phyloP scores from a whole-genome alignment of 2,797 vertebrate species.

The Zenarchopterus dispar region DNA sequence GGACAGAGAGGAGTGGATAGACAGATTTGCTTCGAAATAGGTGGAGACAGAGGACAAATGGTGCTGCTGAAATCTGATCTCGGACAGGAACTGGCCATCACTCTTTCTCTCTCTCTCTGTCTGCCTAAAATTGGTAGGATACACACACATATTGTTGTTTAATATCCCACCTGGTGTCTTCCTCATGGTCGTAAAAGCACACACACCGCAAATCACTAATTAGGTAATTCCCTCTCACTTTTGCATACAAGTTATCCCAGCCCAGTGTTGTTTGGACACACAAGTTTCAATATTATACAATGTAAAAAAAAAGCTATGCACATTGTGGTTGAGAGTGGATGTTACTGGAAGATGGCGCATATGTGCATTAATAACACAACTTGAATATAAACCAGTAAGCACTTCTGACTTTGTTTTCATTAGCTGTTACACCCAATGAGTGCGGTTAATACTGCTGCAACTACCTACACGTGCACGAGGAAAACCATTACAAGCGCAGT shows the following conservation, averaged over 20 bases:
- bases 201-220: conserved; percentile 2
- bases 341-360: too few species aligned
- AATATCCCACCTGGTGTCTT: conserved; percentile 54
- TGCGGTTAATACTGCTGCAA: too few species aligned
- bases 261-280: not conserved
- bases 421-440: too few species aligned
- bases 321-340: not conserved
- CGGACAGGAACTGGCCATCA: conserved; percentile 28
- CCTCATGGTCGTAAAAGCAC: conserved; percentile 27
- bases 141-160: conserved; percentile 33
- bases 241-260: not conserved
- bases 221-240: not conserved
- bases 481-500: too few species aligned
- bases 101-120: conserved; percentile 1
- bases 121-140: conserved; percentile 33
- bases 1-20: not conserved
- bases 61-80: conserved; percentile 63
- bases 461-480: too few species aligned
- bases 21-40: not conserved
- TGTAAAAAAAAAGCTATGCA: too few species aligned
- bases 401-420: too few species aligned
- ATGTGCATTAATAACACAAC: too few species aligned
- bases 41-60: conserved; percentile 40
- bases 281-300: not conserved
- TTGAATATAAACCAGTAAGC: too few species aligned